Evolutionary conservation across 2,113 vertebrate species (phyloP).

Genomic region (Paracanthobrama guichenoti): DNA sequence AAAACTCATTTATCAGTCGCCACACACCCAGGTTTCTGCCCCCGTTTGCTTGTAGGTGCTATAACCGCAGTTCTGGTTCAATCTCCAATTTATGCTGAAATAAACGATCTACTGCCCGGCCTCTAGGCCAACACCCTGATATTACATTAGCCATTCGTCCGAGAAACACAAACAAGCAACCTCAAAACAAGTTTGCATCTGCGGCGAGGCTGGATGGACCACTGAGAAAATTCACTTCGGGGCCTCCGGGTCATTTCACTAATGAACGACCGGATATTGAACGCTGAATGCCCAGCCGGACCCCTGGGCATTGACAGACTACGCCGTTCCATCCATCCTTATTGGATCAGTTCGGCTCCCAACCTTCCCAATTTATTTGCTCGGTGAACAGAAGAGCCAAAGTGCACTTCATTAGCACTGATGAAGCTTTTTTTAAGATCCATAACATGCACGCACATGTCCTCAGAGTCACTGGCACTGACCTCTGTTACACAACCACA

Average conservation of each 20-base stretch:
- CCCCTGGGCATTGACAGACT: neutral
- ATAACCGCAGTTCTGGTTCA: conserved; percentile 4
- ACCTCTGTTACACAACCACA: conserved; percentile 16
- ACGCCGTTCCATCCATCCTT: neutral
- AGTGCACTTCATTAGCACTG: conserved; percentile 51
- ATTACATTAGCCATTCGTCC: conserved; percentile 21
- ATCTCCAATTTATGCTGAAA: conserved; percentile 1
- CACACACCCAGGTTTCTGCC: neutral
- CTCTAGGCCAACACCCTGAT: conserved; percentile 17
- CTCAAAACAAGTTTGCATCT: conserved; percentile 17
- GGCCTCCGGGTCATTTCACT: conserved; percentile 6
- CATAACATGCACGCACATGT: neutral
- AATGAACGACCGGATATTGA: conserved; percentile 24
- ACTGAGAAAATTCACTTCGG: neutral
- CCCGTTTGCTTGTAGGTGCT: conserved; percentile 17
- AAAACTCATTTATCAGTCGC: conserved; percentile 2
- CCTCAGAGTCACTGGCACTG: neutral
- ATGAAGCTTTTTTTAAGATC: neutral
- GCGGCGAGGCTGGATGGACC: neutral
- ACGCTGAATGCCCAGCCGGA: neutral
- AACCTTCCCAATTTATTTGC: conserved; percentile 10
- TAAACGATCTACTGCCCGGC: neutral
- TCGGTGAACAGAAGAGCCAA: conserved; percentile 11
- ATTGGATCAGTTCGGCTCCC: neutral
- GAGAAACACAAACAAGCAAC: conserved; percentile 35